These are phyloP conservation scores for Oreochromis tanganicae DNA, from an alignment of 2,113 vertebrate species.

Conservation along the genomic window DNA sequence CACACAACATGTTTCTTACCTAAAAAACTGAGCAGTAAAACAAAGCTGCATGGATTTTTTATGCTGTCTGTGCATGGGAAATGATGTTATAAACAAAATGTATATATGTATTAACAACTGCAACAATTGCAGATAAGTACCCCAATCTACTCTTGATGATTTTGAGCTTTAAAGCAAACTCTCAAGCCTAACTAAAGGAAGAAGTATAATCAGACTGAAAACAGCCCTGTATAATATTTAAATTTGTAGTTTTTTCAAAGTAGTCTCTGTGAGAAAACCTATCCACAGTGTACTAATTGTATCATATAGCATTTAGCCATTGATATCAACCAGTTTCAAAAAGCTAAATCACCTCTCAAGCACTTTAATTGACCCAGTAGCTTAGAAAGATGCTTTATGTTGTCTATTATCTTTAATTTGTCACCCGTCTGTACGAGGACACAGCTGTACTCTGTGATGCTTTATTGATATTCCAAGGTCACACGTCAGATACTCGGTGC, in stretches of 20 bases:
- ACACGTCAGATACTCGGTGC: background rate
- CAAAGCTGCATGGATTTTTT: background rate
- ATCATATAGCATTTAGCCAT: background rate
- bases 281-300: background rate
- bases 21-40: background rate
- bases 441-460: background rate
- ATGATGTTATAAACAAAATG: background rate
- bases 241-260: background rate
- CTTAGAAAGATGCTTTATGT: background rate
- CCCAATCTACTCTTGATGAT: background rate
- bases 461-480: slow-evolving; percentile 6
- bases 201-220: background rate
- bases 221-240: background rate
- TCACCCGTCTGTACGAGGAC: background rate
- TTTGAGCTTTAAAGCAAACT: background rate
- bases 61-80: background rate
- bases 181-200: background rate
- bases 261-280: background rate
- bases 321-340: background rate
- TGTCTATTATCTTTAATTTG: background rate
- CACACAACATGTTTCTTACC: background rate
- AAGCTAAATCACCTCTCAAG: background rate
- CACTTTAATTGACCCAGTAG: background rate
- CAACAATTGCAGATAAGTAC: background rate
- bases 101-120: background rate